Conservation (phyloP, 2,797 vertebrate species). For the Dendrocincla fuliginosa region DNA sequence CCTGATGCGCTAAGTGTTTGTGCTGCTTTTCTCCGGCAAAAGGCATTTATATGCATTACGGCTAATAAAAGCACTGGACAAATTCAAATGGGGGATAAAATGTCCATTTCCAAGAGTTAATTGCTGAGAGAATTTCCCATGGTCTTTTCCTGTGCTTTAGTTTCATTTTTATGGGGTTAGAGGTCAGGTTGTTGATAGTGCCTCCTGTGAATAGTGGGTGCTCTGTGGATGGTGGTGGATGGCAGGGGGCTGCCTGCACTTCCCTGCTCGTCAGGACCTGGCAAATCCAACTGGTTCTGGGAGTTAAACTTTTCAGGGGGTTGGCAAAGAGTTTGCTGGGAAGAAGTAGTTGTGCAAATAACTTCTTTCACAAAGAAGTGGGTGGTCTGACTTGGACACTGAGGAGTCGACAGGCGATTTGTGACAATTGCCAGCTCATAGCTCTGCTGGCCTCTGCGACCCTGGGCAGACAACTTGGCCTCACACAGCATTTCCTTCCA, state of each 20-base stretch:
- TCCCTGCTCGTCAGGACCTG: fast-evolving
- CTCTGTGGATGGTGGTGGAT: neutral
- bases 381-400: neutral
- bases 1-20: neutral
- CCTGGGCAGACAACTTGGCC: neutral
- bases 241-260: neutral
- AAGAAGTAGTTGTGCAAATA: neutral
- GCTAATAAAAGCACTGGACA: neutral
- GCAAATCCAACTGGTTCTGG: neutral
- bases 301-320: neutral
- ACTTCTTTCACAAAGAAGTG: neutral
- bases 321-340: neutral
- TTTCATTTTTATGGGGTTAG: neutral
- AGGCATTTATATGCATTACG: neutral
- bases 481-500: fast-evolving
- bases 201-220: neutral
- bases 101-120: neutral
- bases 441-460: fast-evolving
- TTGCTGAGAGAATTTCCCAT: neutral
- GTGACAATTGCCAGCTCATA: neutral
- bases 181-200: neutral
- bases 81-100: neutral
- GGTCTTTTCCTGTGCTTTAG: neutral
- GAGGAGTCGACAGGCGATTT: neutral
- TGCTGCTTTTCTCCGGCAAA: neutral